Percentiles rank a stretch among this genome's conserved stretches.
Conservation (phyloP, 1,140 invertebrate genomes). For the Drosophila ananassae region DNA sequence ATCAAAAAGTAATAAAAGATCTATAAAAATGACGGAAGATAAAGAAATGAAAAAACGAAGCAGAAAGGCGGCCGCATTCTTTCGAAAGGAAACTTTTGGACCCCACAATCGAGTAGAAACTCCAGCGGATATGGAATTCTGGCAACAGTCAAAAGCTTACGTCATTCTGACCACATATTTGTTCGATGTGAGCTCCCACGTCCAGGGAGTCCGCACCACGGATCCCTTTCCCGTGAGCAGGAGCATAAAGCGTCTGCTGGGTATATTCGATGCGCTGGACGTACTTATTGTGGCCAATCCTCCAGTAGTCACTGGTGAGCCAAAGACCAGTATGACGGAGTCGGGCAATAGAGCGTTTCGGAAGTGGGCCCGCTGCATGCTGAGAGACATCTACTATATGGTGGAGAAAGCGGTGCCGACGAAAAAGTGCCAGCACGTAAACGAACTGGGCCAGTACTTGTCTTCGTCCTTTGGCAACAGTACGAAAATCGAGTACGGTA, state of each 20-base stretch:
- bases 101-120: constrained; percentile 3
- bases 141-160: constrained; percentile 43
- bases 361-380: constrained; percentile 42
- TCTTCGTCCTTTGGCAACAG: constrained; percentile 45
- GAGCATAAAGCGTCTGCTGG: constrained; percentile 20
- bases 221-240: constrained; percentile 33
- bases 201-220: constrained; percentile 41
- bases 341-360: constrained; percentile 21
- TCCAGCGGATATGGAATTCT: constrained; percentile 22
- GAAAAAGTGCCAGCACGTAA: constrained; percentile 38
- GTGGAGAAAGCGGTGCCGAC: constrained; percentile 43
- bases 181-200: constrained; percentile 31
- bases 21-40: not conserved
- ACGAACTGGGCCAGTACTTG: constrained; percentile 57
- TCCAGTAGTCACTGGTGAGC: not conserved
- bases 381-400: constrained; percentile 38
- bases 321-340: not conserved
- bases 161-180: constrained; percentile 41
- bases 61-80: constrained; percentile 7
- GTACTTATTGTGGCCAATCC: constrained; percentile 14
- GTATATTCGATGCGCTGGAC: constrained; percentile 49
- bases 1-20: not conserved
- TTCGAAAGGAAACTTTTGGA: constrained; percentile 3
- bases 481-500: constrained; percentile 54
- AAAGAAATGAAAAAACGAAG: not conserved